These are phyloP conservation scores for Prochilodus magdalenae DNA, from an alignment of 2,113 vertebrate species.

Conservation along the genomic window DNA sequence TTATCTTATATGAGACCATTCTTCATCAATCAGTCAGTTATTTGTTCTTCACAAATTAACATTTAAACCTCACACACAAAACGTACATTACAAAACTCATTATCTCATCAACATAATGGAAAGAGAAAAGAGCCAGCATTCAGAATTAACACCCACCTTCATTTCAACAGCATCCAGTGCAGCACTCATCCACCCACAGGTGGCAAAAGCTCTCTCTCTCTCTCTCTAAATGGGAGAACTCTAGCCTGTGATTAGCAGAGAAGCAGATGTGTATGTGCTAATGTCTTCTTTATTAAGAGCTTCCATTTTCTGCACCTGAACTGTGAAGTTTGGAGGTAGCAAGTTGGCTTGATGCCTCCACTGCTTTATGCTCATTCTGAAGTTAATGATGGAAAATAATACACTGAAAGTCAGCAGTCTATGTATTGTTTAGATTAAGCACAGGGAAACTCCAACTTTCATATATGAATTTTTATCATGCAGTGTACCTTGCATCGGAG, in stretches of 20 bases:
- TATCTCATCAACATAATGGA: slow-evolving; percentile 52
- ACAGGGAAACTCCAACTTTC: neutral
- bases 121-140: slow-evolving; percentile 43
- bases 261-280: slow-evolving; percentile 40
- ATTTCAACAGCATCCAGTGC: slow-evolving; percentile 30
- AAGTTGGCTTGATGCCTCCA: slow-evolving; percentile 1
- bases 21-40: too few species aligned
- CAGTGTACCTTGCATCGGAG: neutral
- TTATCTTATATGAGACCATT: too few species aligned
- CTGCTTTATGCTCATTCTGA: neutral
- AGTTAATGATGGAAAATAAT: neutral
- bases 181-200: slow-evolving; percentile 50
- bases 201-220: slow-evolving; percentile 56
- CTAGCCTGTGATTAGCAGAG: slow-evolving; percentile 33
- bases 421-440: neutral
- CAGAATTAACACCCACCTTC: slow-evolving; percentile 45
- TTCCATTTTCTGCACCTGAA: slow-evolving; percentile 55
- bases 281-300: slow-evolving; percentile 34
- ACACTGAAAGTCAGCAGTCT: neutral
- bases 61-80: neutral
- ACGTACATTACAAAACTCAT: slow-evolving; percentile 26
- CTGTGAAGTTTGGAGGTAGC: slow-evolving; percentile 50
- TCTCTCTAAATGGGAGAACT: slow-evolving; percentile 28
- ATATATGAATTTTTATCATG: neutral
- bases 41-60: too few species aligned